phyloP scores from a whole-genome alignment of 2,113 vertebrate species.

The Dissostichus mawsoni region DNA sequence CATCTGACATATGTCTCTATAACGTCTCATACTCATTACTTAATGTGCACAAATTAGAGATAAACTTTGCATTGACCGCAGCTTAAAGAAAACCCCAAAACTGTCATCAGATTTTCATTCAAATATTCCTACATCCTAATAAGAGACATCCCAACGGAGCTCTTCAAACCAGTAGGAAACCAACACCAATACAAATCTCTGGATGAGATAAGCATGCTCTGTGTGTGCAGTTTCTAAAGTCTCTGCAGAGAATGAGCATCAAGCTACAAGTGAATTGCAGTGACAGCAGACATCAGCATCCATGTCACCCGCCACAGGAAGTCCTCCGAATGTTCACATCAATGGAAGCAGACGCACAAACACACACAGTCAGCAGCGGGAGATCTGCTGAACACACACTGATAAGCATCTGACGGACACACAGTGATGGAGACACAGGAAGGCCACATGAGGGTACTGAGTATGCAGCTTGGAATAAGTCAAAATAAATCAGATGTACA shows the following conservation, averaged over 20 bases:
- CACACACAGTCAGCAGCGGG: conserved; percentile 66
- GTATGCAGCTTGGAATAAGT: conserved; percentile 19
- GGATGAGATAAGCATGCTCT: neutral
- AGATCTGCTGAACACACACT: conserved; percentile 71
- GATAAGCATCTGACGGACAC: conserved; percentile 61
- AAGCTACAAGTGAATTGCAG: conserved; percentile 42
- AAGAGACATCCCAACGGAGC: too few relatives aligned
- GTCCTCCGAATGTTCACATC: conserved; percentile 10
- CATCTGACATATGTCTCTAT: too few relatives aligned
- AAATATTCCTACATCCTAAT: neutral
- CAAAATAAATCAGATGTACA: conserved; percentile 45
- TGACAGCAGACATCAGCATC: conserved; percentile 60
- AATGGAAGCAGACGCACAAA: conserved; percentile 30
- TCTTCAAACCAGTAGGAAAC: neutral
- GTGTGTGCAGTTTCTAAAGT: conserved; percentile 6
- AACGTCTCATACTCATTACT: neutral
- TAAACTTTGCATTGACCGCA: neutral
- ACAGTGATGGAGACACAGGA: conserved; percentile 34
- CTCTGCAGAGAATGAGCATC: neutral
- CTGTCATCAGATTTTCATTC: neutral
- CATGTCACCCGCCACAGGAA: conserved; percentile 55
- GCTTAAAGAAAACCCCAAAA: neutral
- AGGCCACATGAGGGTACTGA: neutral
- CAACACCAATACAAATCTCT: neutral
- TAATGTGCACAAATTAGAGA: neutral